A percentile compares a stretch with the other conserved stretches of the same genome.
phyloP scores from a whole-genome alignment of 2,797 vertebrate species.

The Discoglossus pictus region DNA sequence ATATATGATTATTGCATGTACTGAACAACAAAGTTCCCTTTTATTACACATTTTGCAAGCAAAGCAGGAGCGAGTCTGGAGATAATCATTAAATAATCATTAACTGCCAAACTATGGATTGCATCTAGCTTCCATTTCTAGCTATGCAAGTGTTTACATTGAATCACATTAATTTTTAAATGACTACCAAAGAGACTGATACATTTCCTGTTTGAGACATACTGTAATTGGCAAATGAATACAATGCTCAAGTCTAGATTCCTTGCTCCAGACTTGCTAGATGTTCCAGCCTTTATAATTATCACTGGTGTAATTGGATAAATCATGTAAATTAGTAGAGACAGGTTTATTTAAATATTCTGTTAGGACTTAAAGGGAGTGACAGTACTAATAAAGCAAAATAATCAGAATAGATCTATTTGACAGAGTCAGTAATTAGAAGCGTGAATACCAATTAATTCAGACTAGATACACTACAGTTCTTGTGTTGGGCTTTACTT shows the following conservation, averaged over 20 bases:
- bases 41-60: too few relatives aligned
- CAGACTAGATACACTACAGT: constrained; percentile 46
- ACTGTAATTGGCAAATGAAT: constrained; percentile 30
- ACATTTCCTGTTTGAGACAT: constrained; percentile 20
- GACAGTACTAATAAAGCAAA: constrained; percentile 63
- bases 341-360: constrained; percentile 64
- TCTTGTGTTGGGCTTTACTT: constrained; percentile 37
- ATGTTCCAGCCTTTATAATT: constrained; percentile 58
- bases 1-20: too few relatives aligned
- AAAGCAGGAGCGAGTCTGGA: too few relatives aligned
- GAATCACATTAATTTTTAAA: too few relatives aligned
- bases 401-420: constrained; percentile 66
- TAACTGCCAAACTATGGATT: too few relatives aligned
- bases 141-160: too few relatives aligned
- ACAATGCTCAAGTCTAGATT: constrained; percentile 24
- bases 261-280: constrained; percentile 46
- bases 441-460: constrained; percentile 62
- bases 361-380: constrained; percentile 59
- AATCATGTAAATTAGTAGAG: constrained; percentile 61
- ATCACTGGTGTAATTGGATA: constrained; percentile 57
- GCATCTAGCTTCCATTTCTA: too few relatives aligned
- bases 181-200: neutral
- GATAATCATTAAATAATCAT: too few relatives aligned
- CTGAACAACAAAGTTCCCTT: too few relatives aligned
- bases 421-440: constrained; percentile 65